These are phyloP conservation scores for Melanerpes aurifrons DNA, from an alignment of 2,113 vertebrate species.

Conservation along the genomic window DNA sequence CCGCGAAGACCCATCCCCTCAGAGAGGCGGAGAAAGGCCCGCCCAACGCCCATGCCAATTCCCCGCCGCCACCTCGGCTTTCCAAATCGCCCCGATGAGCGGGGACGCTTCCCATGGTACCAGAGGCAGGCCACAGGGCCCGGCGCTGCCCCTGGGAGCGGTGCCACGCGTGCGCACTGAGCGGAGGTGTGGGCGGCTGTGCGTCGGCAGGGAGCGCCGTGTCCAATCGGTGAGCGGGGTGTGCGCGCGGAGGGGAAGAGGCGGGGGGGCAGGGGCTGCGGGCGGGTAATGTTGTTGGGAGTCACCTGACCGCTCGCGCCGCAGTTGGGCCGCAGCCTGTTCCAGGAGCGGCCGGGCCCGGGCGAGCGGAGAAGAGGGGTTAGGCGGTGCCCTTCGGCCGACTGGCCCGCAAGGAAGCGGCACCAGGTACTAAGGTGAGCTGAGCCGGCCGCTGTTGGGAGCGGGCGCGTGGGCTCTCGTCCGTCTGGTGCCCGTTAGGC, in stretches of 20 bases:
- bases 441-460: too few relatives aligned
- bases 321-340: neutral
- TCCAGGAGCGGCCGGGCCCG: neutral
- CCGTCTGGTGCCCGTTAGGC: neutral
- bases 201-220: neutral
- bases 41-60: too few relatives aligned
- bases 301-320: conserved; percentile 9
- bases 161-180: neutral
- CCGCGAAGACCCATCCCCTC: neutral
- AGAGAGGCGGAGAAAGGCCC: too few relatives aligned
- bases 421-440: neutral
- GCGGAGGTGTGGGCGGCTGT: neutral
- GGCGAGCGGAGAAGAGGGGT: neutral
- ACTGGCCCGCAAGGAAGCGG: neutral
- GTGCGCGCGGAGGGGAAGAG: neutral
- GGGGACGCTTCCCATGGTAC: rapidly evolving
- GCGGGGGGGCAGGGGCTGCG: neutral
- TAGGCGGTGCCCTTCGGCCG: neutral
- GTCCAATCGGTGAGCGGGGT: conserved; percentile 25
- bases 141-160: rapidly evolving
- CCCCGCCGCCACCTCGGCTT: too few relatives aligned
- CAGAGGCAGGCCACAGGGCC: rapidly evolving
- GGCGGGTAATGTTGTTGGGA: neutral
- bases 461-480: neutral
- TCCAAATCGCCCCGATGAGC: rapidly evolving